Evolutionary conservation across 1,140 invertebrate genomes (phyloP).

Genomic region (Arion vulgaris): DNA sequence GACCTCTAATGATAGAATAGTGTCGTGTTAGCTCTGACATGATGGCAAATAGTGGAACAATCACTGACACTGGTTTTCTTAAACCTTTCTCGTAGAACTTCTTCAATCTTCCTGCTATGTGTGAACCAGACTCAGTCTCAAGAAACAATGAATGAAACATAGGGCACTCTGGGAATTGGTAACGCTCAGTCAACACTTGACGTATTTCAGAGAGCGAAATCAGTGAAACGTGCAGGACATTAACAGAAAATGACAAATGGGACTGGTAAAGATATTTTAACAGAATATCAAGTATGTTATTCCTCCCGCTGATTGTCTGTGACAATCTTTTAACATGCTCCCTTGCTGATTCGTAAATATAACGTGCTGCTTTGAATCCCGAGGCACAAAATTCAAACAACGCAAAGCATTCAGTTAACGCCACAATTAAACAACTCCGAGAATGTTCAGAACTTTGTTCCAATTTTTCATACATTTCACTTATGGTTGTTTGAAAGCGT

Average conservation of each 20-base stretch:
- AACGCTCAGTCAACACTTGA: constrained; percentile 46
- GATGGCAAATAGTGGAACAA: constrained; percentile 56
- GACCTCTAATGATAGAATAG: constrained; percentile 1
- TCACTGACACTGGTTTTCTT: constrained; percentile 38
- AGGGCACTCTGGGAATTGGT: constrained; percentile 59
- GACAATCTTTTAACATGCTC: background rate
- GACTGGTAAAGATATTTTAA: background rate
- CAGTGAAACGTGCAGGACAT: constrained; percentile 51
- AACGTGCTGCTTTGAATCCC: constrained; percentile 53
- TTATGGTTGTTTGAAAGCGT: constrained; percentile 14
- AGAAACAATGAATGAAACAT: constrained; percentile 56
- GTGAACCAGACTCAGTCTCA: constrained; percentile 53
- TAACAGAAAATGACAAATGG: constrained; percentile 43
- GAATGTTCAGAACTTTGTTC: background rate
- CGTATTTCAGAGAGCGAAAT: constrained; percentile 50
- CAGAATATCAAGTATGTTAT: background rate
- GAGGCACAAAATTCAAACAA: constrained; percentile 67
- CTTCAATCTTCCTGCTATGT: constrained; percentile 58
- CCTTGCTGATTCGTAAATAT: constrained; percentile 47
- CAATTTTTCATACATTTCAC: background rate
- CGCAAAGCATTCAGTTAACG: constrained; percentile 59
- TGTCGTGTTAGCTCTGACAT: constrained; percentile 49
- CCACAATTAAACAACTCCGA: background rate
- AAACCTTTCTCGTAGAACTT: constrained; percentile 56
- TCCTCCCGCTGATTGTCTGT: background rate